phyloP scores from a whole-genome alignment of 2,888 invertebrate genomes.

The Dicyrtomina minuta region DNA sequence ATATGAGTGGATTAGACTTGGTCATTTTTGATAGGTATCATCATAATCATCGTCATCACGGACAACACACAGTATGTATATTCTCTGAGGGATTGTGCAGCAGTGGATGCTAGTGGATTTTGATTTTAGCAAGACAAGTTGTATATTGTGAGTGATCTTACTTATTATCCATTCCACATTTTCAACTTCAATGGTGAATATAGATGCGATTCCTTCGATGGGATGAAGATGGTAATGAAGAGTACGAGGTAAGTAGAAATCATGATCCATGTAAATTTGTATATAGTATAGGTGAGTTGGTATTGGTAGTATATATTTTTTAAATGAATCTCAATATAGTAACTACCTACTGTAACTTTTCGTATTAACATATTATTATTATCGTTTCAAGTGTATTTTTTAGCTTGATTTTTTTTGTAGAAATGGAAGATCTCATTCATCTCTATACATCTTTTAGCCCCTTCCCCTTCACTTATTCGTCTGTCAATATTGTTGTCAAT shows the following conservation, averaged over 20 bases:
- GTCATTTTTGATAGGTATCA: too few relatives aligned
- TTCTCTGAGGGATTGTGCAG: too few relatives aligned
- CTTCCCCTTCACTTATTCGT: slow-evolving; percentile 17
- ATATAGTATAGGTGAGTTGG: not conserved
- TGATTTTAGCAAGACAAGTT: too few relatives aligned
- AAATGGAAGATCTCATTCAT: not conserved
- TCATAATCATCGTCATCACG: too few relatives aligned
- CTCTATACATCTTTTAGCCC: not conserved
- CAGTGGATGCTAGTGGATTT: too few relatives aligned
- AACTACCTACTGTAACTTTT: not conserved
- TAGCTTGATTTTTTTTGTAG: too few relatives aligned
- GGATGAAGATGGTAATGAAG: slow-evolving; percentile 7
- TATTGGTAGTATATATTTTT: not conserved
- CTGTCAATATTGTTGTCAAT: not conserved
- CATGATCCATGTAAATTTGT: not conserved
- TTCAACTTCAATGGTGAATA: too few relatives aligned
- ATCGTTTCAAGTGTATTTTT: not conserved
- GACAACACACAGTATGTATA: too few relatives aligned
- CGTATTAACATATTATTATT: not conserved
- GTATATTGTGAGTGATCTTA: too few relatives aligned
- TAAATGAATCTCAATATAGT: too few relatives aligned
- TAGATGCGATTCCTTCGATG: not conserved
- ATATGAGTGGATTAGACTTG: too few relatives aligned
- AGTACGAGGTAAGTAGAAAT: not conserved
- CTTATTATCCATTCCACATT: too few relatives aligned